These are phyloP conservation scores for Lates japonicus DNA, from an alignment of 2,797 vertebrate species.

Conservation along the genomic window DNA sequence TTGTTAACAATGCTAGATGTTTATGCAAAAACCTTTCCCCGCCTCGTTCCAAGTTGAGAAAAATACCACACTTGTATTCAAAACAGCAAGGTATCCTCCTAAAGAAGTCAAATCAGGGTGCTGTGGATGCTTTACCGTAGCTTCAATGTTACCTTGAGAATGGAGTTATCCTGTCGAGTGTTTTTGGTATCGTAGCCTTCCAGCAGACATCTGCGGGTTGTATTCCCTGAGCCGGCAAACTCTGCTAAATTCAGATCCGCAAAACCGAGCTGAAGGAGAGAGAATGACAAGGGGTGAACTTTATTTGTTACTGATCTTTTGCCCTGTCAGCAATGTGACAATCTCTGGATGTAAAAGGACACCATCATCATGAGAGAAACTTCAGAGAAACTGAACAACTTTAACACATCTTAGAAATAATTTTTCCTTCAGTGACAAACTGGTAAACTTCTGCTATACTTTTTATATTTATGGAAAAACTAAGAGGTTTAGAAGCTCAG, in stretches of 20 bases:
- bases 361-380: conserved; percentile 5
- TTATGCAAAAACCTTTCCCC: conserved; percentile 17
- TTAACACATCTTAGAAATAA: background rate
- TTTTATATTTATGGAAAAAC: background rate
- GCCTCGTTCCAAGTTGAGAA: background rate
- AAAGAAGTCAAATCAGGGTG: background rate
- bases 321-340: conserved; percentile 34
- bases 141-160: conserved; percentile 91
- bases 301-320: conserved; percentile 1
- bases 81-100: background rate
- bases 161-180: conserved; percentile 98
- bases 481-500: background rate
- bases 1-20: background rate
- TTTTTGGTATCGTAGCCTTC: conserved; percentile 99
- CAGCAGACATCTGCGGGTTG: conserved; percentile 95
- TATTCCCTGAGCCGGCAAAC: conserved; percentile 95
- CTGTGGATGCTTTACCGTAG: background rate
- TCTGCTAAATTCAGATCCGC: conserved; percentile 96
- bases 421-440: background rate
- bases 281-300: conserved; percentile 47
- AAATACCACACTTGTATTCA: conserved; percentile 36
- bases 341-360: conserved; percentile 20
- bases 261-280: conserved; percentile 90
- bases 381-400: conserved; percentile 7
- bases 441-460: background rate